These are phyloP conservation scores for Cephalopachus bancanus DNA, from an alignment of 2,797 vertebrate species.

Conservation along the genomic window DNA sequence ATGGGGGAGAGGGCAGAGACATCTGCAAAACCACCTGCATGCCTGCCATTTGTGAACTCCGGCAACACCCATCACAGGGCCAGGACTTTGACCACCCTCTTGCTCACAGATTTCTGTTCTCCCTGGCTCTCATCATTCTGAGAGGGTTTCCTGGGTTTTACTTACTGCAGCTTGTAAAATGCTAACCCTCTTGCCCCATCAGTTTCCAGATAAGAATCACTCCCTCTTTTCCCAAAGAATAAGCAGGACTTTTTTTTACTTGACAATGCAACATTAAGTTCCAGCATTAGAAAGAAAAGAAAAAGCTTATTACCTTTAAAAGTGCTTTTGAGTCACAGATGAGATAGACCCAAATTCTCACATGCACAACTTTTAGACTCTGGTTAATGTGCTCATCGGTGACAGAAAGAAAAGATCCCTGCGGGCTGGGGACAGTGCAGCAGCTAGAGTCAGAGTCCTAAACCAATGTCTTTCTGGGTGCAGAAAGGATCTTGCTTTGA, in stretches of 20 bases:
- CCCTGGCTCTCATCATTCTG: not conserved
- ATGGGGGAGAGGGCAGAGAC: not conserved
- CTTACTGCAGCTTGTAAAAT: slow-evolving; percentile 45
- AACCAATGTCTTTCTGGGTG: rapidly evolving
- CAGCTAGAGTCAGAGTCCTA: not conserved
- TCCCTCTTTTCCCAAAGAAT: not conserved
- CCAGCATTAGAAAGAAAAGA: not conserved
- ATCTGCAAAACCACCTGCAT: rapidly evolving
- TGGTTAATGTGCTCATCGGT: rapidly evolving
- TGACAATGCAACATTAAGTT: not conserved
- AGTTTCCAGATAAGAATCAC: slow-evolving; percentile 63
- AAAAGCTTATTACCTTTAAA: not conserved
- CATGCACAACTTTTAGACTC: not conserved
- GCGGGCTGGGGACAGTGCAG: not conserved
- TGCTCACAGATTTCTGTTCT: not conserved
- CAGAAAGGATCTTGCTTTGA: too few species aligned
- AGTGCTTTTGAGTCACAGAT: not conserved
- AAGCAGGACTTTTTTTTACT: slow-evolving; percentile 37
- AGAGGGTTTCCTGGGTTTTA: not conserved
- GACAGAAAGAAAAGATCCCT: not conserved
- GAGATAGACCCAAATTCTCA: not conserved
- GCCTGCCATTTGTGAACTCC: not conserved
- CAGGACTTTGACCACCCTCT: not conserved
- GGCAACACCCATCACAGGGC: not conserved
- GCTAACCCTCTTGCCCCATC: not conserved